Evolutionary conservation across 2,888 invertebrate species (phyloP).

Genomic region (Callyntrura sp.): DNA sequence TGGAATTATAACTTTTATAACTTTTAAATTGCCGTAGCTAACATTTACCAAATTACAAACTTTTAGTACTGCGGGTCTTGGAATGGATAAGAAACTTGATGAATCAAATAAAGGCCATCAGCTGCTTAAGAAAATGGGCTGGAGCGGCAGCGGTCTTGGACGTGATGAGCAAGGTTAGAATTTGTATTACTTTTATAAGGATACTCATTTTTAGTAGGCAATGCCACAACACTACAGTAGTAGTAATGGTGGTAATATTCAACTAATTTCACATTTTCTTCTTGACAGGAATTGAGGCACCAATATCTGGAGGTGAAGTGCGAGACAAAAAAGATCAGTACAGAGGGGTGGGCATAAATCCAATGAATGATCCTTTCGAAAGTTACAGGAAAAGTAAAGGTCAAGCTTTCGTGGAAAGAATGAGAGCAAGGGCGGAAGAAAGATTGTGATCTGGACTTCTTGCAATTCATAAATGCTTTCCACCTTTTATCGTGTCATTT

Average conservation of each 20-base stretch:
- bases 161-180: conserved; percentile 96
- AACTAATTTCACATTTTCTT: conserved; percentile 17
- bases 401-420: conserved; percentile 96
- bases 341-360: conserved; percentile 95
- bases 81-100: conserved; percentile 86
- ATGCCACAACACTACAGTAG: no score
- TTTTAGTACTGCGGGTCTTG: conserved; percentile 79
- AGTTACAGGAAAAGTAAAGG: conserved; percentile 98
- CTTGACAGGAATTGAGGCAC: conserved; percentile 82
- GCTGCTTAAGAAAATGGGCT: conserved; percentile 98
- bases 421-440: conserved; percentile 94
- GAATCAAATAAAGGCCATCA: conserved; percentile 98
- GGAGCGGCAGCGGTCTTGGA: conserved; percentile 98
- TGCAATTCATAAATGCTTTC: no score
- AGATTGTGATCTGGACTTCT: conserved; percentile 68
- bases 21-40: not conserved
- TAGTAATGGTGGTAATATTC: not conserved
- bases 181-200: no score
- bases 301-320: conserved; percentile 85
- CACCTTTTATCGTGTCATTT: no score
- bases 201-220: no score
- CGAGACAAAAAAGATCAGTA: conserved; percentile 97
- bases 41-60: not conserved
- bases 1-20: not conserved
- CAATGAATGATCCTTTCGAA: conserved; percentile 97